Conservation (phyloP, 2,113 vertebrate species). For the Brachypteracias leptosomus region DNA sequence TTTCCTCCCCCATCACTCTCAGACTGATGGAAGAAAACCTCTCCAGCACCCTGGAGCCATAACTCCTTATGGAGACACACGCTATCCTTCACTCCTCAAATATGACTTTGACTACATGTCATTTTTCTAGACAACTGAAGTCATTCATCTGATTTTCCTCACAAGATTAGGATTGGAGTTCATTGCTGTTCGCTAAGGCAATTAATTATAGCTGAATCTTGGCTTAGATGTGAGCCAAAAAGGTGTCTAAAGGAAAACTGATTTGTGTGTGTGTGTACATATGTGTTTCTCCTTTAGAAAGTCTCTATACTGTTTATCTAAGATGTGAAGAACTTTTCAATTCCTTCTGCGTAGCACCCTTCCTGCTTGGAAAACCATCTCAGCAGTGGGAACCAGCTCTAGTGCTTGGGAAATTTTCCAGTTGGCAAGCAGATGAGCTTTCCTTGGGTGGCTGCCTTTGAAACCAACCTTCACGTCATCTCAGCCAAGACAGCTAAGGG, state of each 20-base stretch:
- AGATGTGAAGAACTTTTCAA: background rate
- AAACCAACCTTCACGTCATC: background rate
- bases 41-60: background rate
- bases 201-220: slow-evolving; percentile 41
- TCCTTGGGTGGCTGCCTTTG: background rate
- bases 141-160: slow-evolving; percentile 24
- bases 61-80: background rate
- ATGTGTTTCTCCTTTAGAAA: background rate
- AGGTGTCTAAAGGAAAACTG: slow-evolving; percentile 18
- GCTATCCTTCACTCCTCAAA: slow-evolving; percentile 25
- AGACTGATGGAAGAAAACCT: slow-evolving; percentile 23
- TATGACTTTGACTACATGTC: background rate
- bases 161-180: background rate
- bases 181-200: background rate
- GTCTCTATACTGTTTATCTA: background rate
- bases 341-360: background rate
- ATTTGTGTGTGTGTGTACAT: background rate
- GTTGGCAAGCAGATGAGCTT: background rate
- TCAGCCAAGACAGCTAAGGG: background rate
- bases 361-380: background rate
- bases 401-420: background rate
- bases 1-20: background rate
- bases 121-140: slow-evolving; percentile 23
- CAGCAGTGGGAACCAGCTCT: background rate
- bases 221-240: slow-evolving; percentile 41